phyloP scores from a whole-genome alignment of 1,140 invertebrate species.

The Drosophila pallidifrons region DNA sequence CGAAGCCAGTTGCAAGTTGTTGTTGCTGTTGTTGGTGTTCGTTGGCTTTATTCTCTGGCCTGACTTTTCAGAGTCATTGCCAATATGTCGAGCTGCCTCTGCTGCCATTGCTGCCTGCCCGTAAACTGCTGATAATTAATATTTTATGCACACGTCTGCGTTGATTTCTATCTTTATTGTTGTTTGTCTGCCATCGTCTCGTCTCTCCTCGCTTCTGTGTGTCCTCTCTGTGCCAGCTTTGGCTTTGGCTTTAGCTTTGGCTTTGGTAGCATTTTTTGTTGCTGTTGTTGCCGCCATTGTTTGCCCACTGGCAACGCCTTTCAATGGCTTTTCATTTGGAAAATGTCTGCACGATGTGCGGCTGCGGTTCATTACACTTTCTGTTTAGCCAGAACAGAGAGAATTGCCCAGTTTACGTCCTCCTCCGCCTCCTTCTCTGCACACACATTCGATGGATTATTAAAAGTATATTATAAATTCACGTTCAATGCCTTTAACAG shows the following conservation, averaged over 20 bases:
- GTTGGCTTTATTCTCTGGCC: conserved; percentile 34
- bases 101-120: conserved; percentile 34
- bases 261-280: conserved; percentile 14
- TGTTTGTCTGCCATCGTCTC: conserved; percentile 66
- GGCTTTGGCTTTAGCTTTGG: conserved; percentile 27
- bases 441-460: conserved; percentile 55
- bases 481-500: conserved; percentile 44
- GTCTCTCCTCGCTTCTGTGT: conserved; percentile 11
- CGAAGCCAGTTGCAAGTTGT: conserved; percentile 48
- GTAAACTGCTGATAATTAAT: conserved; percentile 83
- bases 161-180: conserved; percentile 84
- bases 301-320: conserved; percentile 74
- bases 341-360: conserved; percentile 78
- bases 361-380: conserved; percentile 79
- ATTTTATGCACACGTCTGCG: conserved; percentile 84
- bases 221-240: conserved; percentile 9
- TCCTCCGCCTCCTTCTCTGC: too few relatives aligned
- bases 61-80: conserved; percentile 70
- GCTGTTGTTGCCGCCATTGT: conserved; percentile 51
- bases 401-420: neutral
- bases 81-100: conserved; percentile 58
- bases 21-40: conserved; percentile 30
- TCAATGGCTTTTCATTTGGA: conserved; percentile 76
- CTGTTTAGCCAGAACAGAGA: conserved; percentile 61
- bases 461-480: conserved; percentile 79